A percentile compares a stretch with the other conserved stretches of the same genome.
Evolutionary conservation across 1,140 invertebrate genomes (phyloP).

Genomic region (Bactericera cockerelli): DNA sequence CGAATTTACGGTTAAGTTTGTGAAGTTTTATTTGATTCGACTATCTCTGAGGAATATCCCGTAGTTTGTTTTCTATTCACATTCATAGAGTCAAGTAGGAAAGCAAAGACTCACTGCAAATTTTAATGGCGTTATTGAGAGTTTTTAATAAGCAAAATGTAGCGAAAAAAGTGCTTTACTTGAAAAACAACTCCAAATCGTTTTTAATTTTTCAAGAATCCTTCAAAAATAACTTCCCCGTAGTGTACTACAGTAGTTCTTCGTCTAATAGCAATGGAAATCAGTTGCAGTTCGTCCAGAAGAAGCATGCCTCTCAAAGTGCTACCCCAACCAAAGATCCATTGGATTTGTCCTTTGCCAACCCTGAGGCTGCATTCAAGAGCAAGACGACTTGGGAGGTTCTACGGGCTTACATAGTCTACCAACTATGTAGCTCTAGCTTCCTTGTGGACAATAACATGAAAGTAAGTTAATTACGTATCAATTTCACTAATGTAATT

Average conservation of each 20-base stretch:
- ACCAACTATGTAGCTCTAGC: constrained; percentile 78
- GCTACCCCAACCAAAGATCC: constrained; percentile 37
- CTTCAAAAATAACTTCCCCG: not conserved
- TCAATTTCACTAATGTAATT: no score
- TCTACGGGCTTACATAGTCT: constrained; percentile 79
- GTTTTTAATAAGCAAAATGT: constrained; percentile 3
- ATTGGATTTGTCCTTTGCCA: constrained; percentile 74
- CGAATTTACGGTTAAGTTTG: no score
- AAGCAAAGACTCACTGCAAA: no score
- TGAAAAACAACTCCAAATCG: not conserved
- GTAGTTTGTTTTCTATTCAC: no score
- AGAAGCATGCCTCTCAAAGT: constrained; percentile 7
- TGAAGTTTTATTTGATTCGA: no score
- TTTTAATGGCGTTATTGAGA: constrained; percentile 4
- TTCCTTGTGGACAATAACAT: constrained; percentile 88
- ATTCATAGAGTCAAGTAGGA: no score
- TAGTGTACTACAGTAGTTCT: not conserved
- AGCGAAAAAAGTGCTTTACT: not conserved
- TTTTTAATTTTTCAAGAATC: not conserved
- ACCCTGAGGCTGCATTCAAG: constrained; percentile 66
- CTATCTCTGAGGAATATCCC: no score
- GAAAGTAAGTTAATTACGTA: constrained; percentile 48
- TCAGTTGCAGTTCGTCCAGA: not conserved
- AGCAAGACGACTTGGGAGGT: constrained; percentile 93
- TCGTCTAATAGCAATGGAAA: not conserved